Conservation (phyloP, 2,113 vertebrate species). For the Pollimyrus isidori region DNA sequence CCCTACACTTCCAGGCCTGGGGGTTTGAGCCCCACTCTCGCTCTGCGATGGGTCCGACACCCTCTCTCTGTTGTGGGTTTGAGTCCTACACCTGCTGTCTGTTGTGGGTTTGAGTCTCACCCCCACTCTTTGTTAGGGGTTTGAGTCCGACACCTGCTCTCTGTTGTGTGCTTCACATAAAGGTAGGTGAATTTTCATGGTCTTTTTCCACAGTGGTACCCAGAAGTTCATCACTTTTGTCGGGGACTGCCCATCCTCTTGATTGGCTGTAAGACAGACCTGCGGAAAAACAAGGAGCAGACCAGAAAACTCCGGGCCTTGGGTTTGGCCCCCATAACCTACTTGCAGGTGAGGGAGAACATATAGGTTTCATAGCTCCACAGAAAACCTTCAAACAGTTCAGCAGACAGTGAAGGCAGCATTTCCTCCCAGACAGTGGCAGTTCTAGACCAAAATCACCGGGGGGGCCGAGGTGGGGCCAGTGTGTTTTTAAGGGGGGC, state of each 20-base stretch:
- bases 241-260: conserved; percentile 57
- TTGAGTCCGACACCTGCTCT: background rate
- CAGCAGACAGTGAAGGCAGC: background rate
- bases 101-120: background rate
- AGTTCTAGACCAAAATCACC: no score
- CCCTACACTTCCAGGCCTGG: background rate
- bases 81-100: background rate
- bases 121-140: background rate
- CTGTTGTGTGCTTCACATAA: background rate
- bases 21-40: no score
- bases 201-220: conserved; percentile 57
- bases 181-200: background rate
- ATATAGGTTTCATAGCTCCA: background rate
- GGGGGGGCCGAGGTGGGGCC: no score
- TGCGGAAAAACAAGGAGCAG: conserved; percentile 66
- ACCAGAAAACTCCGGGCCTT: conserved; percentile 59
- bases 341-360: conserved; percentile 55
- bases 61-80: no score
- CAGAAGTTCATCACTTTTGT: conserved; percentile 71
- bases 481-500: no score
- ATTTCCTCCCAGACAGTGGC: background rate
- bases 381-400: background rate
- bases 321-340: conserved; percentile 65
- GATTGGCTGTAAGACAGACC: conserved; percentile 74
- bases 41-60: background rate